These are phyloP conservation scores for Mugil cephalus DNA, from an alignment of 2,113 vertebrate species.

Conservation along the genomic window DNA sequence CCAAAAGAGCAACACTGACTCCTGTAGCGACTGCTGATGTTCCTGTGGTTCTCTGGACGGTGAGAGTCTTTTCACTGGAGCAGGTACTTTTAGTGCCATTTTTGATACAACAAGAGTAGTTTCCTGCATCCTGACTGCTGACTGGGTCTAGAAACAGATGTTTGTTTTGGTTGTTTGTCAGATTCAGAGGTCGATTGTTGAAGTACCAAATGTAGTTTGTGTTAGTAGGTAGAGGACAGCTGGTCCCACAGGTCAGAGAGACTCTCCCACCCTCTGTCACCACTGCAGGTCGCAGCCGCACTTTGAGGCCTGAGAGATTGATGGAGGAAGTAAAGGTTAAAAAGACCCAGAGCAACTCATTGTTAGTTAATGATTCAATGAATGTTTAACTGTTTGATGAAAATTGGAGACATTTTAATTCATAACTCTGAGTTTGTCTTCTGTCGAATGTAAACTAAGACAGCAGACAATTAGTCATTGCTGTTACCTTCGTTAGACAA, in stretches of 20 bases:
- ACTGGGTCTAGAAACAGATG: constrained; percentile 13
- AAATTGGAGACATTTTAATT: no score
- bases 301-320: constrained; percentile 5
- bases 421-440: no score
- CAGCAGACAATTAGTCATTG: no score
- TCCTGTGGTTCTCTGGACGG: not conserved
- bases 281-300: not conserved
- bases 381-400: no score
- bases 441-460: no score
- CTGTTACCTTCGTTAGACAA: no score
- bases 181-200: not conserved
- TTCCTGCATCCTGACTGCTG: not conserved
- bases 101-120: not conserved
- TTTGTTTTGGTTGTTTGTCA: not conserved
- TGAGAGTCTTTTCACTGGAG: not conserved
- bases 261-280: constrained; percentile 34
- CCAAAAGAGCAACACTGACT: not conserved
- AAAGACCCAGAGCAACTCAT: no score
- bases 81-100: no score
- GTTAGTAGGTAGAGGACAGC: not conserved
- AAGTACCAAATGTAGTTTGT: constrained; percentile 26
- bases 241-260: constrained; percentile 20
- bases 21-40: not conserved
- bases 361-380: no score
- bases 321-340: no score